Evolutionary conservation across 2,888 invertebrate species (phyloP).

Genomic region (Spisula solida): DNA sequence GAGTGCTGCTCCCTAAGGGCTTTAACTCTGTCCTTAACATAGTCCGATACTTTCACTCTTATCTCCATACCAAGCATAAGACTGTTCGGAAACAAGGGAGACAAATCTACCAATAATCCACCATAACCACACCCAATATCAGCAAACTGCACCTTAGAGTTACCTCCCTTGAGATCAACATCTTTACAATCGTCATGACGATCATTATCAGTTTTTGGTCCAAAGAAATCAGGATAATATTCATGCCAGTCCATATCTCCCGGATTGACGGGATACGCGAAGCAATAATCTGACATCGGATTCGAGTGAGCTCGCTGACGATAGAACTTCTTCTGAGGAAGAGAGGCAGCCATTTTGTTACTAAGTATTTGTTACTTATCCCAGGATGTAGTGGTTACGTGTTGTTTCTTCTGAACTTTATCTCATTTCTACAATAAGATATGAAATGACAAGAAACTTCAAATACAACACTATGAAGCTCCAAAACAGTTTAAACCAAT

Average conservation of each 20-base stretch:
- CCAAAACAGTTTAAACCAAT: no score
- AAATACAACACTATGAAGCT: background rate
- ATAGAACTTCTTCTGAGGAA: constrained; percentile 98
- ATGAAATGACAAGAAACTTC: background rate
- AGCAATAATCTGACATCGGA: constrained; percentile 99
- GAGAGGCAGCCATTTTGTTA: constrained; percentile 56
- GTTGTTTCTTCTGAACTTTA: background rate
- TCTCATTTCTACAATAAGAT: constrained; percentile 12
- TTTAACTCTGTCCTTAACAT: constrained; percentile 97
- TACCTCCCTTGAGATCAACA: constrained; percentile 36
- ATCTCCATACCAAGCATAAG: constrained; percentile 98
- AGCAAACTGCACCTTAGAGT: constrained; percentile 93
- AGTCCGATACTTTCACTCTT: constrained; percentile 98
- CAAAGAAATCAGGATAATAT: constrained; percentile 89
- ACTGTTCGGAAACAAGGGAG: constrained; percentile 95
- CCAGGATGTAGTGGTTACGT: background rate
- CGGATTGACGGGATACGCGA: constrained; percentile 96
- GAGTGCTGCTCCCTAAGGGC: constrained; percentile 93
- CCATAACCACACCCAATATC: constrained; percentile 99
- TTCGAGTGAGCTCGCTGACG: constrained; percentile 99
- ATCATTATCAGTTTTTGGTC: constrained; percentile 57
- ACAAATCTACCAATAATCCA: constrained; percentile 96
- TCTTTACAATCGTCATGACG: constrained; percentile 46
- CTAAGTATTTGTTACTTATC: background rate
- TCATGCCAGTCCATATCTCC: constrained; percentile 94